Percentiles rank a stretch among this genome's conserved stretches.
Evolutionary conservation across 2,113 vertebrate genomes (phyloP).

Genomic region (Lepus americanus): DNA sequence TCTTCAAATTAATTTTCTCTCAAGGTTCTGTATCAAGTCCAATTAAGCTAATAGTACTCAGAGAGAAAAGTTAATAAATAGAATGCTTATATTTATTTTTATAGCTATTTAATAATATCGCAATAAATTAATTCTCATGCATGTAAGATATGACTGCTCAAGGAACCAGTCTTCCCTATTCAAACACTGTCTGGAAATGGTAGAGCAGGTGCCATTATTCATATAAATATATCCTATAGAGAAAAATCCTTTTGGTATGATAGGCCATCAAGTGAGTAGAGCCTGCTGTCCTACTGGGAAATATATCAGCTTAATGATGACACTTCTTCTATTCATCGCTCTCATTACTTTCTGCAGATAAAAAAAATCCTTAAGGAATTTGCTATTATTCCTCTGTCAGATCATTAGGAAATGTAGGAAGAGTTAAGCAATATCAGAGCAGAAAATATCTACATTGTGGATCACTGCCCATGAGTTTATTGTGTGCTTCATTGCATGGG

Average conservation of each 20-base stretch:
- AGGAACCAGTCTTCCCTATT: neutral
- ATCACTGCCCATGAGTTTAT: neutral
- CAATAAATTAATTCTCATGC: neutral
- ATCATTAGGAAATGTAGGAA: neutral
- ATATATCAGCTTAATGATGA: neutral
- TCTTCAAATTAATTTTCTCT: slow-evolving; percentile 49
- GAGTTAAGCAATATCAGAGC: neutral
- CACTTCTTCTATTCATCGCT: neutral
- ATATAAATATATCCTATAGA: neutral
- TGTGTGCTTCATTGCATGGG: neutral
- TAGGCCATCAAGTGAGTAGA: neutral
- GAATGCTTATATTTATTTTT: slow-evolving; percentile 36
- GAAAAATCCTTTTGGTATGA: neutral
- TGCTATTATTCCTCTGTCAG: neutral
- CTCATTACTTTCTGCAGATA: neutral
- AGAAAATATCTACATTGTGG: neutral
- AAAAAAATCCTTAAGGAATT: neutral
- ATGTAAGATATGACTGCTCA: neutral
- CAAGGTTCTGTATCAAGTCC: neutral
- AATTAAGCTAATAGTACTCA: slow-evolving; percentile 12
- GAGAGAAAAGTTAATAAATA: neutral
- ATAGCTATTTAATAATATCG: neutral
- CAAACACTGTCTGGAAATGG: neutral
- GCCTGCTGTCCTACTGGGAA: neutral
- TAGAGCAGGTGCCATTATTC: neutral